Percentiles rank a stretch among this genome's conserved stretches.
These are phyloP conservation scores for Cygnus buccinator DNA, from an alignment of 2,113 vertebrate genomes.

Conservation along the genomic window DNA sequence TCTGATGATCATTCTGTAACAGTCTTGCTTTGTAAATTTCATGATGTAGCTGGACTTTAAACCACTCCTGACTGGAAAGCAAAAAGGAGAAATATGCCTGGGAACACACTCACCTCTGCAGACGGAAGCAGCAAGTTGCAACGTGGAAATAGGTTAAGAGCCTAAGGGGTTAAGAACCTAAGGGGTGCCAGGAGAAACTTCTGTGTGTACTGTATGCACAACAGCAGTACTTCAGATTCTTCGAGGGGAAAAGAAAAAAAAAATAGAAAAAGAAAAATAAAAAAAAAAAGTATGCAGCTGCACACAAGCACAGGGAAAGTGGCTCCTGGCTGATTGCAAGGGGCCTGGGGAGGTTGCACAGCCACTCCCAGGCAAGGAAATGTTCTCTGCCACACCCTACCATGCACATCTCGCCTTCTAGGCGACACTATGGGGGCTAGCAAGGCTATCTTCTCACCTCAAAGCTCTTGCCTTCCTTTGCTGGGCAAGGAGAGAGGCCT, in stretches of 20 bases:
- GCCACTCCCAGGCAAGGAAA: background rate
- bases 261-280: too few relatives aligned
- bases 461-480: background rate
- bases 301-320: background rate
- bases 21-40: background rate
- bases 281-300: background rate
- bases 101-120: background rate
- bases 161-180: too few relatives aligned
- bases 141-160: background rate
- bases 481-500: background rate
- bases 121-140: background rate
- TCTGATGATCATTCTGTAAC: background rate
- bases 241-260: too few relatives aligned
- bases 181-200: background rate
- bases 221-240: background rate
- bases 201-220: background rate
- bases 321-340: background rate
- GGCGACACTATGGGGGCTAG: too few relatives aligned
- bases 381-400: rapidly evolving
- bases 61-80: background rate
- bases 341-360: too few relatives aligned
- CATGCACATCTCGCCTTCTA: rapidly evolving
- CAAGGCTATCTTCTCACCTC: background rate
- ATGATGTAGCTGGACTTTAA: background rate
- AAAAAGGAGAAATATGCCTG: background rate